Percentiles rank a stretch among this genome's conserved stretches.
Evolutionary conservation across 2,113 vertebrate species (phyloP).

Genomic region (Dipodomys merriami): DNA sequence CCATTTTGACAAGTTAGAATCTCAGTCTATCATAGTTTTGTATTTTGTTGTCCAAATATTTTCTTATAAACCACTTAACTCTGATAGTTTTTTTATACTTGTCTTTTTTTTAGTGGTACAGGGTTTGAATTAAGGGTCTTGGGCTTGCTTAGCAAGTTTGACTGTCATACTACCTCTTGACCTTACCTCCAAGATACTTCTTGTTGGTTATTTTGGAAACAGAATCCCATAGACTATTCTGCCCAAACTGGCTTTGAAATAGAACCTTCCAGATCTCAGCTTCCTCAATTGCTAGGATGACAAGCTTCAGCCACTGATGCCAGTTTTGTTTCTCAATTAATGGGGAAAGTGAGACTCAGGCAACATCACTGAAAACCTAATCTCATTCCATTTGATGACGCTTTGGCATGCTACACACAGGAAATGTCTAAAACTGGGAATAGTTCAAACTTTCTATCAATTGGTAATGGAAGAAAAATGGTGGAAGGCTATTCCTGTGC

Average conservation of each 20-base stretch:
- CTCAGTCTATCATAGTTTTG: not conserved
- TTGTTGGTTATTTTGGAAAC: too few relatives aligned
- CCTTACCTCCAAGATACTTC: too few relatives aligned
- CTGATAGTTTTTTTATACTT: not conserved
- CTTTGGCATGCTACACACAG: not conserved
- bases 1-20: not conserved
- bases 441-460: not conserved
- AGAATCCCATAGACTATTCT: too few relatives aligned
- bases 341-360: not conserved
- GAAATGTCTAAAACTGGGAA: not conserved
- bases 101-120: too few relatives aligned
- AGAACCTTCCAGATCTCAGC: too few relatives aligned
- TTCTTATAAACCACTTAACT: slow-evolving; percentile 18
- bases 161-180: too few relatives aligned
- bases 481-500: not conserved
- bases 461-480: not conserved
- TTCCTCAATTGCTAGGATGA: too few relatives aligned
- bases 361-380: not conserved
- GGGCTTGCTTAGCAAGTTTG: too few relatives aligned
- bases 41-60: slow-evolving; percentile 34
- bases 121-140: too few relatives aligned
- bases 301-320: not conserved
- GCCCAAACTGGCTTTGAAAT: too few relatives aligned
- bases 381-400: not conserved
- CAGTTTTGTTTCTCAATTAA: not conserved